phyloP scores from a whole-genome alignment of 2,797 vertebrate species.

The Cichlasoma orientale region DNA sequence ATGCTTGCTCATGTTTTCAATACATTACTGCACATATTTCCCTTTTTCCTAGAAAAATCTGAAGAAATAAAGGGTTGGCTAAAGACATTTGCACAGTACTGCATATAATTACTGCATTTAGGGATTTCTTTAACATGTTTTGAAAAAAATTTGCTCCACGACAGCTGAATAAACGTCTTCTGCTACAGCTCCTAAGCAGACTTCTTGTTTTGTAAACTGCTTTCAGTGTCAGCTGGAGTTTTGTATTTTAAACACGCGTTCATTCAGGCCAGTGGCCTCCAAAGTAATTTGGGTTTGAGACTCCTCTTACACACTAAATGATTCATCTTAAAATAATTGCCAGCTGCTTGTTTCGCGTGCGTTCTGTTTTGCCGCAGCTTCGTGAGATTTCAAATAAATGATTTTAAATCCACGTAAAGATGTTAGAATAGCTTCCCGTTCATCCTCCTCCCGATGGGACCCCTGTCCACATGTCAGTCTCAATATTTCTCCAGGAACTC shows the following conservation, averaged over 20 bases:
- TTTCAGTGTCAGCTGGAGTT: neutral
- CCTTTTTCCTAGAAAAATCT: neutral
- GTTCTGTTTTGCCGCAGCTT: neutral
- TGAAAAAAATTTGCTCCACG: neutral
- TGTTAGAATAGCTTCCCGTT: neutral
- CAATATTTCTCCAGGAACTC: neutral
- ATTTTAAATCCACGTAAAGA: neutral
- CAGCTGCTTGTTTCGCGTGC: neutral
- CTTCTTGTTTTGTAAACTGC: neutral
- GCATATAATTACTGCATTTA: neutral
- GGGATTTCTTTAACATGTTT: neutral
- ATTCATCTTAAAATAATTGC: neutral
- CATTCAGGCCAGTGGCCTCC: too few species aligned
- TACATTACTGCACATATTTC: neutral
- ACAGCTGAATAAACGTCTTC: neutral
- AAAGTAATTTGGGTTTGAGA: neutral
- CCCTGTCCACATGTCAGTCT: neutral
- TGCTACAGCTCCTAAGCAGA: neutral
- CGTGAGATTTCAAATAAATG: neutral
- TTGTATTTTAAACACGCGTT: neutral
- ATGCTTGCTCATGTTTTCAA: neutral
- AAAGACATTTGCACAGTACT: neutral
- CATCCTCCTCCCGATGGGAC: neutral
- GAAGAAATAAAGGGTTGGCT: fast-evolving
- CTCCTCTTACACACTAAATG: neutral